A percentile compares a stretch with the other conserved stretches of the same genome.
These are phyloP conservation scores for Callitettix versicolor DNA, from an alignment of 1,140 invertebrate genomes.

Conservation along the genomic window DNA sequence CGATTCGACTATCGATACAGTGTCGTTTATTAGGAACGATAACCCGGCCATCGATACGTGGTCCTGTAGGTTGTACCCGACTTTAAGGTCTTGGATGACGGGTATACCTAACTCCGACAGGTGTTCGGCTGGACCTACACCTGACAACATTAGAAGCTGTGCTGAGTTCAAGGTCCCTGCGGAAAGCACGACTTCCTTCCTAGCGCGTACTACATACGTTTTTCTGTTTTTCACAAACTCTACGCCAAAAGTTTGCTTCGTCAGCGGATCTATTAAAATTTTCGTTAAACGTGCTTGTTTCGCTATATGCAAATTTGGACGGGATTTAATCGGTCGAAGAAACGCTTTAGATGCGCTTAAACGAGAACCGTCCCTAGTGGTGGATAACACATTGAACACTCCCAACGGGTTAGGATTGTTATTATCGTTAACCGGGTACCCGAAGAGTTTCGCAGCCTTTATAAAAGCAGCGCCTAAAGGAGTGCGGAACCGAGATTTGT, in stretches of 20 bases:
- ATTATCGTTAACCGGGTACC: slow-evolving; percentile 41
- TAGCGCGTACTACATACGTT: slow-evolving; percentile 35
- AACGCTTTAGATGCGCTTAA: slow-evolving; percentile 54
- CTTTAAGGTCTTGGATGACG: slow-evolving; percentile 45
- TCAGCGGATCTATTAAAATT: slow-evolving; percentile 48
- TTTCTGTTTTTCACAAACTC: slow-evolving; percentile 46
- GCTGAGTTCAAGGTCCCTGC: slow-evolving; percentile 57
- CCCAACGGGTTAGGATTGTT: slow-evolving; percentile 54
- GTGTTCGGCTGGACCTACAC: slow-evolving; percentile 57
- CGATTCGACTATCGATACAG: slow-evolving; percentile 42
- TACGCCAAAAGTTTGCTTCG: slow-evolving; percentile 50
- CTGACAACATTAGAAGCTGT: slow-evolving; percentile 61
- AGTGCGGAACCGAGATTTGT: slow-evolving; percentile 49
- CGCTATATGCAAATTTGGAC: slow-evolving; percentile 58
- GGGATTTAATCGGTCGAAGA: slow-evolving; percentile 39
- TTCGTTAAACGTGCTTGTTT: slow-evolving; percentile 52
- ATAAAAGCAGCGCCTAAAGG: slow-evolving; percentile 39
- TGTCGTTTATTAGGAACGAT: slow-evolving; percentile 37
- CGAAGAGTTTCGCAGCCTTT: slow-evolving; percentile 41
- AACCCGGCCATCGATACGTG: slow-evolving; percentile 52
- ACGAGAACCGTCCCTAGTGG: slow-evolving; percentile 47
- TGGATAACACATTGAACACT: slow-evolving; percentile 48
- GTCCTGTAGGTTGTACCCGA: slow-evolving; percentile 41
- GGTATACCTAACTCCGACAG: slow-evolving; percentile 54
- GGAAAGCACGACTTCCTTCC: slow-evolving; percentile 55